Conservation (phyloP, 1,140 invertebrate genomes). For the Armadillidium nasatum region DNA sequence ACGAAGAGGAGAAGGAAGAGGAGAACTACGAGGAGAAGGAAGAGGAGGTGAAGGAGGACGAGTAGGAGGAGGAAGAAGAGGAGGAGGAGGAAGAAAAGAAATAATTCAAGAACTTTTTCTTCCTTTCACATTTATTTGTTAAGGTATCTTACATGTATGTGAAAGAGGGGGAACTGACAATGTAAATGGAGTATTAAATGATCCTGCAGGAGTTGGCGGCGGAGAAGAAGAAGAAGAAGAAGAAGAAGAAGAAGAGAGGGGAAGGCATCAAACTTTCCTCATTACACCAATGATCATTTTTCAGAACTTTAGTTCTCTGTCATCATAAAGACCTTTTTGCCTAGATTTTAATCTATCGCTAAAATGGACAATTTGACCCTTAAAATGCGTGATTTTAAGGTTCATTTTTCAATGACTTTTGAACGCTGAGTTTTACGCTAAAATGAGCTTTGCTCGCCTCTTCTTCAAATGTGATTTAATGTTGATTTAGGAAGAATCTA, state of each 20-base stretch:
- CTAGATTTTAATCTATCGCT: background rate
- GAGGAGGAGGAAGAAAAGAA: too few relatives aligned
- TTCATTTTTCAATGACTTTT: background rate
- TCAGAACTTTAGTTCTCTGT: background rate
- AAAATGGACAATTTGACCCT: background rate
- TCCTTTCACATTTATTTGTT: too few relatives aligned
- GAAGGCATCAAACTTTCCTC: background rate
- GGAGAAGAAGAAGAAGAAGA: too few relatives aligned
- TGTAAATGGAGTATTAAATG: too few relatives aligned
- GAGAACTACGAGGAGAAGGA: too few relatives aligned
- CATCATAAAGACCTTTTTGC: background rate
- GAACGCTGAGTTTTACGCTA: background rate
- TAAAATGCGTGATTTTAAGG: background rate
- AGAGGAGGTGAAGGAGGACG: too few relatives aligned
- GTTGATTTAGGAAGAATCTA: constrained; percentile 8
- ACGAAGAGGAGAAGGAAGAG: too few relatives aligned
- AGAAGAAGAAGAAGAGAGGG: background rate
- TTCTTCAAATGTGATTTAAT: background rate
- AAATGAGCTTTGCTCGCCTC: constrained; percentile 5
- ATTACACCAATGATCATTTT: constrained; percentile 10
- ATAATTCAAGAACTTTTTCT: too few relatives aligned
- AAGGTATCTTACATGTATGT: too few relatives aligned
- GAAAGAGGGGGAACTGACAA: too few relatives aligned
- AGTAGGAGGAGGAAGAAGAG: too few relatives aligned
- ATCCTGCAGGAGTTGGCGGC: too few relatives aligned